Conservation (phyloP, 2,797 vertebrate species). For the Coluber constrictor region DNA sequence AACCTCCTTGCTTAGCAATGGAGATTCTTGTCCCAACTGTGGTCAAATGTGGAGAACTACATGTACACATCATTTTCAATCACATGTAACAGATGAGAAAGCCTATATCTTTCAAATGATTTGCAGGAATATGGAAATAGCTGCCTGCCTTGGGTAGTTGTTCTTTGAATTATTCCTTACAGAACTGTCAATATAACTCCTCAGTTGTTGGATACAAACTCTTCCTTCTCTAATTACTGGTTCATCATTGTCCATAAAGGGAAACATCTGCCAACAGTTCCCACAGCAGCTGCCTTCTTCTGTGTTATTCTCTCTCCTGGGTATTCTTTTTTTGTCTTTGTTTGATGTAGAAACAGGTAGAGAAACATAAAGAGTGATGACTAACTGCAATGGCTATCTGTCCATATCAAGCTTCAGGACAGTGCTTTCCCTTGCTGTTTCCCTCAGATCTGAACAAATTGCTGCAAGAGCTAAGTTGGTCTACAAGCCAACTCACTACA, state of each 20-base stretch:
- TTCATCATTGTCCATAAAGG: slow-evolving; percentile 36
- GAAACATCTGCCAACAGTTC: slow-evolving; percentile 26
- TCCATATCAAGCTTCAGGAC: background rate
- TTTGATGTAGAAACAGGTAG: background rate
- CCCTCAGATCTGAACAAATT: background rate
- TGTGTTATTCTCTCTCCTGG: background rate
- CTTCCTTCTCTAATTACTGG: slow-evolving; percentile 26
- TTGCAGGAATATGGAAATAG: background rate
- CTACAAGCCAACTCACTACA: background rate
- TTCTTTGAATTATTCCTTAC: slow-evolving; percentile 10
- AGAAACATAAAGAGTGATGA: background rate
- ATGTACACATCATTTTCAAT: background rate
- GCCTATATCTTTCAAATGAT: background rate
- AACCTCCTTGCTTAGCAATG: background rate
- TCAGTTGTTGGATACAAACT: slow-evolving; percentile 9
- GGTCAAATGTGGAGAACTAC: background rate
- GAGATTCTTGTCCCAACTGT: background rate
- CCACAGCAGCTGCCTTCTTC: slow-evolving; percentile 24
- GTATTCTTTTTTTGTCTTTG: background rate
- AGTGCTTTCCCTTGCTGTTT: background rate
- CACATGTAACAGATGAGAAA: background rate
- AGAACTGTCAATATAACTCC: slow-evolving; percentile 18
- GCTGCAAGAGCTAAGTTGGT: background rate
- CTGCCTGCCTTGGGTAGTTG: background rate
- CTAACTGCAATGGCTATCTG: background rate